These are phyloP conservation scores for Hypotaenidia okinawae DNA, from an alignment of 2,797 vertebrate genomes.

Conservation along the genomic window DNA sequence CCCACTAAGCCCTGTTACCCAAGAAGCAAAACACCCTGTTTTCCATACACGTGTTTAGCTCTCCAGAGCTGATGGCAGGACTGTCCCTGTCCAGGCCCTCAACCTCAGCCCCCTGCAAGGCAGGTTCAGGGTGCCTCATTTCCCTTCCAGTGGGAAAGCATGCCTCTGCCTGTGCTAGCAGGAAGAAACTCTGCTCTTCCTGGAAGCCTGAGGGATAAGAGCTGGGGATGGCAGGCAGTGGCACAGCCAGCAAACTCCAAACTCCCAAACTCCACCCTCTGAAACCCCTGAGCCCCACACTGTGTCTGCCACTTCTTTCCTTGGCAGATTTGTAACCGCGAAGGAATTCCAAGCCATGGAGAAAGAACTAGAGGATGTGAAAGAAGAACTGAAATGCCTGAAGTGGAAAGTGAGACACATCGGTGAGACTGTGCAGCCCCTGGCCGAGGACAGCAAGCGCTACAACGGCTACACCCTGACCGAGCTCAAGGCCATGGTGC, in stretches of 20 bases:
- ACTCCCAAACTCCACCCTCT: too few relatives aligned
- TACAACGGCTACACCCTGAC: conserved; percentile 62
- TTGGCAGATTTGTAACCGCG: conserved; percentile 52
- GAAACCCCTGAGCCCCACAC: neutral
- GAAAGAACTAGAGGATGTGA: conserved; percentile 60
- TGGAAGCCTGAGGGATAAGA: neutral
- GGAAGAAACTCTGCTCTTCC: neutral
- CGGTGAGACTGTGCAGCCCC: conserved; percentile 50
- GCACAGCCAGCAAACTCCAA: too few relatives aligned
- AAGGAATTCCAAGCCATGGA: conserved; percentile 68
- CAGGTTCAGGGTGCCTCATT: neutral
- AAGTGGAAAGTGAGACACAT: conserved; percentile 66
- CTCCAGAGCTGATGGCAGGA: neutral
- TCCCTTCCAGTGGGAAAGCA: neutral
- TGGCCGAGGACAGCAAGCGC: conserved; percentile 59
- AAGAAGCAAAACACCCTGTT: neutral
- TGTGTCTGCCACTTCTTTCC: conserved; percentile 44
- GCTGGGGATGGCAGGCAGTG: neutral
- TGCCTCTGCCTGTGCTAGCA: neutral
- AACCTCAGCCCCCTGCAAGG: neutral
- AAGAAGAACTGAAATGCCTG: conserved; percentile 68
- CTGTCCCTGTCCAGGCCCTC: neutral
- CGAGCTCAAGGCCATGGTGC: conserved; percentile 70
- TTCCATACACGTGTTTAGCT: neutral
- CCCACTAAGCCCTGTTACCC: neutral